Conservation (phyloP, 1,140 invertebrate species). For the Pseudomyrmex concolor region DNA sequence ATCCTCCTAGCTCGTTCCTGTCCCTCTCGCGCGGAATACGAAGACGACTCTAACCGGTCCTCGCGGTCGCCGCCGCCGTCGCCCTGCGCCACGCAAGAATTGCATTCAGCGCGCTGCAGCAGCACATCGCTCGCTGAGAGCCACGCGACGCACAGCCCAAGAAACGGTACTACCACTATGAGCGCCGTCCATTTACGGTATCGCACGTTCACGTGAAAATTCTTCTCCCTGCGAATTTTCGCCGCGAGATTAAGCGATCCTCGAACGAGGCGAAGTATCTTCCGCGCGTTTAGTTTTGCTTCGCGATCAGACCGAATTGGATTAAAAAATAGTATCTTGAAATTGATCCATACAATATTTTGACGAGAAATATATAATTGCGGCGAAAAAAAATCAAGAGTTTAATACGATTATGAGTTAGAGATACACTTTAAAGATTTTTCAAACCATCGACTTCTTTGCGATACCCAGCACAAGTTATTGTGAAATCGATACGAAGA, state of each 20-base stretch:
- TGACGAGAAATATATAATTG: too few relatives aligned
- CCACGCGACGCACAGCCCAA: slow-evolving; percentile 49
- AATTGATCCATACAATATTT: too few relatives aligned
- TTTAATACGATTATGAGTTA: too few relatives aligned
- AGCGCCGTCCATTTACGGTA: slow-evolving; percentile 72
- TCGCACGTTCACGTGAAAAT: slow-evolving; percentile 72
- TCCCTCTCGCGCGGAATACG: slow-evolving; percentile 44
- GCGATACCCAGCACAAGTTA: too few relatives aligned
- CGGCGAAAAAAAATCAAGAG: too few relatives aligned
- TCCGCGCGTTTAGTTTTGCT: neutral
- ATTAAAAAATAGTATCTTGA: neutral
- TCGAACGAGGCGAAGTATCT: neutral
- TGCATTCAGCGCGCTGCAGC: slow-evolving; percentile 40
- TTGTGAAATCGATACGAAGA: too few relatives aligned
- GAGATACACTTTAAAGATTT: too few relatives aligned
- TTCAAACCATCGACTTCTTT: too few relatives aligned
- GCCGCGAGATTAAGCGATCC: slow-evolving; percentile 27
- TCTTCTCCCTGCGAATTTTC: slow-evolving; percentile 57
- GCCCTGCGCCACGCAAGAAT: slow-evolving; percentile 52
- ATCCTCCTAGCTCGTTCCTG: slow-evolving; percentile 65
- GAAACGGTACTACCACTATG: slow-evolving; percentile 70
- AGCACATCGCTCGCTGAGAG: slow-evolving; percentile 8
- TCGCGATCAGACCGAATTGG: neutral
- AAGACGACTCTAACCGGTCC: slow-evolving; percentile 73
- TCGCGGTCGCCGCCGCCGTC: slow-evolving; percentile 57